phyloP scores from a whole-genome alignment of 2,888 invertebrate genomes.

The Scaeva pyrastri region DNA sequence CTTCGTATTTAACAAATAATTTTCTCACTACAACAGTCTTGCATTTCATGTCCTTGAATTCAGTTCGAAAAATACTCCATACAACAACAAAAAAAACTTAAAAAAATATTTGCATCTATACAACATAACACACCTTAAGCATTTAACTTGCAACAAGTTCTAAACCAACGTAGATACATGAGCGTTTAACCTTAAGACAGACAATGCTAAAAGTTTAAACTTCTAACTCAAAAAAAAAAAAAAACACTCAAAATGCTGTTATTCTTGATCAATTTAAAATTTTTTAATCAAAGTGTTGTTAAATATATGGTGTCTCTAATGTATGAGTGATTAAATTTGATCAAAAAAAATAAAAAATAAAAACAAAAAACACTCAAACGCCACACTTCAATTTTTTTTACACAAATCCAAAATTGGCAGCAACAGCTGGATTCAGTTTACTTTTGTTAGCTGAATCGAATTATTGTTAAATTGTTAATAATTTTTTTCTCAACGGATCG shows the following conservation, averaged over 20 bases:
- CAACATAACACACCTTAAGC: not conserved
- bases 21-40: conserved; percentile 6
- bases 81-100: not conserved
- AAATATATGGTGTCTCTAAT: conserved; percentile 4
- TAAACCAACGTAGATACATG: not conserved
- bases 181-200: not conserved
- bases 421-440: conserved; percentile 61
- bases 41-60: conserved; percentile 25
- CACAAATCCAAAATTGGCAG: conserved; percentile 55
- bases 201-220: not conserved
- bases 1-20: conserved; percentile 1
- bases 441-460: conserved; percentile 64
- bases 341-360: conserved; percentile 24
- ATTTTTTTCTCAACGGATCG: conserved; percentile 21
- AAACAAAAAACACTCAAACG: not conserved
- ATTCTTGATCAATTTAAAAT: conserved; percentile 26
- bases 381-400: not conserved
- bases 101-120: not conserved
- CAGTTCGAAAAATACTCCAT: not conserved
- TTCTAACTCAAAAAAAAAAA: too few relatives aligned
- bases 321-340: conserved; percentile 51
- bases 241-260: not conserved
- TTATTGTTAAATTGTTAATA: conserved; percentile 32
- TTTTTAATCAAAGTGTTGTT: conserved; percentile 46
- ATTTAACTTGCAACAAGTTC: not conserved